Evolutionary conservation across 2,113 vertebrate species (phyloP), one percentile per base, ranked within the genome.

Genomic region (Furnarius figulus): DNA sequence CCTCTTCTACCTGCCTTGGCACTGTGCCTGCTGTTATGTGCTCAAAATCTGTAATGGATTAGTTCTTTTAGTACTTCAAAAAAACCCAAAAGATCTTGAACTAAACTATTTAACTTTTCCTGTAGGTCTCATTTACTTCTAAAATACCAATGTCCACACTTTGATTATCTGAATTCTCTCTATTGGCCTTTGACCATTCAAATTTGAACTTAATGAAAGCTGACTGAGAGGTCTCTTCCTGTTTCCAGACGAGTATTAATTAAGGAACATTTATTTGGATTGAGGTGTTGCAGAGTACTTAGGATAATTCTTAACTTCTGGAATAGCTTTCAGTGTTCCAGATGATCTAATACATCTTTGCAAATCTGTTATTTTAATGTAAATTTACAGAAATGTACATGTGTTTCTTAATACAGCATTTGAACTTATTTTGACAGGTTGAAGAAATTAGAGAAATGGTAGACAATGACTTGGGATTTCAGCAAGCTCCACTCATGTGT

Each of bases 381-480:
- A 67, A 5, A n/a, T 39, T 68, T 66, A 27, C 76, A 44, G 52
- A 68, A 65, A 84, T 22, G 5, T 39, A 1, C 37, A 17, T 6
- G 14, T 47, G 59, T 20, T 90, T 53, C 47, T 94, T 95, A 95
- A 95, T 3, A 40, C 61, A 80, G 8, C 47, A 14, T 93, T 85
- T 97, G 23, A 35, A 87, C 68, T 90, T 97, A 37, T 93, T 91
- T 97, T 97, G 79, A 55, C 97, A 99, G 99, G 99, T 99, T 67
- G 99, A 99, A 88, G 99, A 99, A 97, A 99, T 99, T 85, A 98
- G 99, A 97, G 99, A 99, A 98, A 99, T 99, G 99, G 99, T 99
- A 96, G 99, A 99, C 98, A 99, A 99, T 90, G 99, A 99, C 95
- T 97, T 99, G 87, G 99, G 99, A 94, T 99, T 99, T 97, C 99